Evolutionary conservation across 2,797 vertebrate species (phyloP).

Genomic region (Sebastes reedi): DNA sequence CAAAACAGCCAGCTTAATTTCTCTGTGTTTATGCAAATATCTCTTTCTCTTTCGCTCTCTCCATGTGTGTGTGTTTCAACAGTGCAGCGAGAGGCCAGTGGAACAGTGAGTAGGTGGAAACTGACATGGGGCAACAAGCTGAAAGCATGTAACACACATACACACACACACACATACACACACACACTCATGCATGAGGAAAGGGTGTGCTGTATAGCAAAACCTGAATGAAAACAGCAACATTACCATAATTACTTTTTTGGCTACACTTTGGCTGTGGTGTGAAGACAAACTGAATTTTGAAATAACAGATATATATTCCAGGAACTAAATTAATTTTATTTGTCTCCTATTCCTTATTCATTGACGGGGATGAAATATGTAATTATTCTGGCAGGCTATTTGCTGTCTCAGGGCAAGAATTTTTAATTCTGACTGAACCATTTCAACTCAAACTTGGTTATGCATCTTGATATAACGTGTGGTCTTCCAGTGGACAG

Average conservation of each 20-base stretch:
- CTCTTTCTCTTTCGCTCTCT: neutral
- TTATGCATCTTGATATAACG: neutral
- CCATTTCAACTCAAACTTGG: neutral
- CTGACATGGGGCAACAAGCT: constrained; percentile 55
- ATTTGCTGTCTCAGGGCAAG: neutral
- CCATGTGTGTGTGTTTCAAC: constrained; percentile 5
- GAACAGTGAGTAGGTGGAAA: constrained; percentile 54
- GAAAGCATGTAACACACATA: constrained; percentile 9
- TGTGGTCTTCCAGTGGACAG: neutral
- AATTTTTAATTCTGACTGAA: neutral
- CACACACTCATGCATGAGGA: neutral
- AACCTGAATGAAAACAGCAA: neutral
- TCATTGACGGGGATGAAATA: neutral
- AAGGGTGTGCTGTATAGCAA: neutral
- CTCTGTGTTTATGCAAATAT: constrained; percentile 79
- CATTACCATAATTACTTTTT: neutral
- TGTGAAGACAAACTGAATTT: neutral
- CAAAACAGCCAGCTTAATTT: constrained; percentile 77
- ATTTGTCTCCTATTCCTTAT: neutral
- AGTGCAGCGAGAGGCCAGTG: constrained; percentile 25
- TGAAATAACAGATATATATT: neutral
- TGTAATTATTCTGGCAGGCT: neutral
- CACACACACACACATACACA: neutral
- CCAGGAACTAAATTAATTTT: neutral
- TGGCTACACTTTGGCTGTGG: neutral